Evolutionary conservation across 2,888 invertebrate genomes (phyloP).

Genomic region (Limnephilus auricula): DNA sequence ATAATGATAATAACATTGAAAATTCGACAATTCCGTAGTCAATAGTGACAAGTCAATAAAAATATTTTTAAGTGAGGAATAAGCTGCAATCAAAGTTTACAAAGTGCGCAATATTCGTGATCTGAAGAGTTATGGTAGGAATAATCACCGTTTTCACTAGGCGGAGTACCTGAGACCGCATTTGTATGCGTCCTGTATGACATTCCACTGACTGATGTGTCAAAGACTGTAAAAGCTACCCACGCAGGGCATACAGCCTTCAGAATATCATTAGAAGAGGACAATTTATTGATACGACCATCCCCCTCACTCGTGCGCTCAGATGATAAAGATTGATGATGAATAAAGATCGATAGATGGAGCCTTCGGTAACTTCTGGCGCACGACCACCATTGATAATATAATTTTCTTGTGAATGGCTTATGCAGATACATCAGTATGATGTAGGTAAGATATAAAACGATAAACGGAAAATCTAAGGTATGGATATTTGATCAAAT

Average conservation of each 20-base stretch:
- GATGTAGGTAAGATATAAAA: not conserved
- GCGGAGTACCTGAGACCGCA: not conserved
- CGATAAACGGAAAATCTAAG: not conserved
- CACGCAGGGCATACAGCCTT: conserved; percentile 25
- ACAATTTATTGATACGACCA: not conserved
- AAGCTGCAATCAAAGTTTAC: too few relatives aligned
- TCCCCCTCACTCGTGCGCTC: conserved; percentile 10
- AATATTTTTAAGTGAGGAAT: too few relatives aligned
- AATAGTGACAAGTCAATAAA: not conserved
- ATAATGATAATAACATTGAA: not conserved
- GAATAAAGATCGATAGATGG: not conserved
- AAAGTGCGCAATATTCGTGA: not conserved
- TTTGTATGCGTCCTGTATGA: conserved; percentile 46
- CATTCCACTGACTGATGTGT: conserved; percentile 48
- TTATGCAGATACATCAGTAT: not conserved
- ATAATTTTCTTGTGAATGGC: not conserved
- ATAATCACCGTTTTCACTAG: not conserved
- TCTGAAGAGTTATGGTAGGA: not conserved
- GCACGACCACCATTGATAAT: not conserved
- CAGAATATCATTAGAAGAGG: conserved; percentile 32
- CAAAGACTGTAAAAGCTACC: conserved; percentile 27
- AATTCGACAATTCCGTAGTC: not conserved
- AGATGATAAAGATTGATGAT: not conserved
- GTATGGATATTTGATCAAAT: not conserved
- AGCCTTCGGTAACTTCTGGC: not conserved